These are phyloP conservation scores for Falco punctatus DNA, from an alignment of 2,113 vertebrate species.

Conservation along the genomic window DNA sequence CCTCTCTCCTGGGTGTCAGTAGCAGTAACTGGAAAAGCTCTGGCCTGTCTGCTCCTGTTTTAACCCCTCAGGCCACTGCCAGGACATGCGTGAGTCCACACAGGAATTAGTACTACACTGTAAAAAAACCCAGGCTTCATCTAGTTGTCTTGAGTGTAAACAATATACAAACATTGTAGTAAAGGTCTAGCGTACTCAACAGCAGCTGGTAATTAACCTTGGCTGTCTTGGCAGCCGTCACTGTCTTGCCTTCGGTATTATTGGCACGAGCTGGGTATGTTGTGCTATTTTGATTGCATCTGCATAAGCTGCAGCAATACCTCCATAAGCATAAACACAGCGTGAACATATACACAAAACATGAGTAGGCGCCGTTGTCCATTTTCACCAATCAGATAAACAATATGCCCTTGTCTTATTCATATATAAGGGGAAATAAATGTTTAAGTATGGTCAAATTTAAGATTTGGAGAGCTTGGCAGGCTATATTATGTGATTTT, in stretches of 20 bases:
- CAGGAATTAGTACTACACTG: background rate
- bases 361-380: background rate
- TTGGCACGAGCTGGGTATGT: background rate
- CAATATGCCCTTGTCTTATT: background rate
- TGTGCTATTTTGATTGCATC: background rate
- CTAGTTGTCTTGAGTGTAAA: background rate
- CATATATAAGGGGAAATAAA: background rate
- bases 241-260: background rate
- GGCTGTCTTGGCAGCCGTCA: background rate
- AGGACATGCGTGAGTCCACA: background rate
- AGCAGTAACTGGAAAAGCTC: background rate
- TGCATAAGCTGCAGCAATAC: background rate
- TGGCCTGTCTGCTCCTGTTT: background rate
- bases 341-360: background rate
- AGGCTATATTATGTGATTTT: background rate
- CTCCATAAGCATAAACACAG: background rate
- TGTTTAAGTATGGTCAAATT: background rate
- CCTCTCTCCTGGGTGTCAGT: background rate
- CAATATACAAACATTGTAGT: background rate
- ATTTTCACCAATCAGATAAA: background rate
- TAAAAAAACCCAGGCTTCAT: background rate
- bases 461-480: background rate
- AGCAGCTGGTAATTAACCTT: background rate
- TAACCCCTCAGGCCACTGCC: background rate
- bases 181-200: background rate